Evolutionary conservation across 2,888 invertebrate species (phyloP), one percentile per base, ranked within the genome.

Genomic region (Pristionchus fissidentatus): DNA sequence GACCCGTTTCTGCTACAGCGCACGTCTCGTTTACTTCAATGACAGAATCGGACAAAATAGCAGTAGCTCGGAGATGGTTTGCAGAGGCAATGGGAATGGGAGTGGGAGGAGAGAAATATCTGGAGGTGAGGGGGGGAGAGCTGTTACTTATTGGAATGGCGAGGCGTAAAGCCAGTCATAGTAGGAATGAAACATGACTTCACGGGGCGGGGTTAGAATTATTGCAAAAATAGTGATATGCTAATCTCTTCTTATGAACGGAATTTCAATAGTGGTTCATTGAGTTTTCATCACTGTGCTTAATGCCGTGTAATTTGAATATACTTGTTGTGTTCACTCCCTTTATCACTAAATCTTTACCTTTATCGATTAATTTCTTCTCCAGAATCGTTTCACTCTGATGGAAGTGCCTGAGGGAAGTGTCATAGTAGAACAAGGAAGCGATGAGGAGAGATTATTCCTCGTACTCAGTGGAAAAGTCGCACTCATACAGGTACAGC

Each of bases 351-450:
- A 62, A 15, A 49, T 49, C 8, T 49, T 13, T 49, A 49, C 80
- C 35, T 35, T 75, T 26, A 38, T 75, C 35, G 38, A 75, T 32
- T 35, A 22, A 55, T 55, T n/a, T 55, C 57, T 10, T 35, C n/a
- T 70, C 2, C 26, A 82, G 82, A 26, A 38, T 38, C 49, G 82
- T 29, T 29, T 82, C 35, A 32, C 57, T n/a, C 7, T 70, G 52
- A 84, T 85, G 62, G 87, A 87, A 43, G 77, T 86, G 22, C 84
- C 85, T 22, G 90, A 91, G 10, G 89, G 87, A 13, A 85, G 87
- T 19, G 86, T 88, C 0, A 84, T 91, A 62, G 87, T 90, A 38
- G 91, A 91, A 55, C 90, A 91, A 84, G 90, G 90, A 1, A 85
- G 89, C 15, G 88, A 90, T 29, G 90, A 91, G 32, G 90, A 90